Percentiles rank a stretch among this genome's conserved stretches.
phyloP scores from a whole-genome alignment of 2,797 vertebrate species.

The Fratercula arctica region DNA sequence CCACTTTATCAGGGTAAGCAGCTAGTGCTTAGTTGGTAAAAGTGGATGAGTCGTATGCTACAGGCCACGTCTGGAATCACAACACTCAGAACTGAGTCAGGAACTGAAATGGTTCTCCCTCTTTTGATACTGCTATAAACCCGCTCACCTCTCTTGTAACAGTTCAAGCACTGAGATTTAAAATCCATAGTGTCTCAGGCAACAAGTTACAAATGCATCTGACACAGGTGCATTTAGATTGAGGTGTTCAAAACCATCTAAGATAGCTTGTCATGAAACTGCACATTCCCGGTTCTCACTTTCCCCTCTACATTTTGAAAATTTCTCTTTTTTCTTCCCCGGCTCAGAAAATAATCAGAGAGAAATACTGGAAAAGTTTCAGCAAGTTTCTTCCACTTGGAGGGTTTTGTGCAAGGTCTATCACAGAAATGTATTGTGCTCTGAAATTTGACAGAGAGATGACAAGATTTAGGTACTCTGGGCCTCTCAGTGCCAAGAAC shows the following conservation, averaged over 20 bases:
- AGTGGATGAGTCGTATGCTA: rapidly evolving
- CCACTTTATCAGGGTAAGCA: not conserved
- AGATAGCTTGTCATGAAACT: not conserved
- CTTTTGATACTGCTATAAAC: not conserved
- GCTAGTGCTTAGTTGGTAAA: not conserved
- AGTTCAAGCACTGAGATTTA: not conserved
- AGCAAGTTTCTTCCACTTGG: not conserved
- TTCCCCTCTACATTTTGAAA: not conserved
- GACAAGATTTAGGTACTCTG: constrained; percentile 7
- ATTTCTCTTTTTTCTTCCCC: not conserved
- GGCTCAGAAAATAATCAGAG: not conserved
- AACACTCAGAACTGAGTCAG: not conserved
- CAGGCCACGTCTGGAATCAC: not conserved
- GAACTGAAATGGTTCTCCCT: not conserved
- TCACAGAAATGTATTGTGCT: not conserved
- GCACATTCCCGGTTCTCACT: not conserved
- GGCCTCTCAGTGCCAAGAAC: not conserved
- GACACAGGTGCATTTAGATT: not conserved
- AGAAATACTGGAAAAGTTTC: not conserved
- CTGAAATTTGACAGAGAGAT: constrained; percentile 20
- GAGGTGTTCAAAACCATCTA: not conserved
- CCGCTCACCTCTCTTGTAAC: not conserved
- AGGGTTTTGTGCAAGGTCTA: not conserved
- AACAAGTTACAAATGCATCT: not conserved
- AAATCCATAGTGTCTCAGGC: not conserved